A percentile compares a stretch with the other conserved stretches of the same genome.
Conservation (phyloP, 2,888 invertebrate genomes). For the Hypolimnas misippus region DNA sequence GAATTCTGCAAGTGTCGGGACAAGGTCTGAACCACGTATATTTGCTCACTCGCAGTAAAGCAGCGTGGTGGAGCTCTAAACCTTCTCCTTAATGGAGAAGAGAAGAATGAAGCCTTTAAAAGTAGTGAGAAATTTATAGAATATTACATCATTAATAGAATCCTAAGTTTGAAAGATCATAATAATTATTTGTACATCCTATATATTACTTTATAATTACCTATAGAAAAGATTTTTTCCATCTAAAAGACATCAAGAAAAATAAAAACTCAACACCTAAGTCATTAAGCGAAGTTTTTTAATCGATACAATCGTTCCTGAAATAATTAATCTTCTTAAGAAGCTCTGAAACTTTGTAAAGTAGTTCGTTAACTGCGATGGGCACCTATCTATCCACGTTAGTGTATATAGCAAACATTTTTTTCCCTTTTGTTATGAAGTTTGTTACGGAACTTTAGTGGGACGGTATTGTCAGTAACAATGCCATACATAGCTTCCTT, state of each 20-base stretch:
- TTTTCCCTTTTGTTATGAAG: constrained; percentile 20
- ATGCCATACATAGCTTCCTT: neutral
- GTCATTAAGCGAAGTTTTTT: constrained; percentile 46
- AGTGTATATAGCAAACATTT: constrained; percentile 10
- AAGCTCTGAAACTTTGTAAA: constrained; percentile 38
- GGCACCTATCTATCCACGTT: constrained; percentile 23
- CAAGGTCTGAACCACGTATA: no score
- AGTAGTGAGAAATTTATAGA: no score
- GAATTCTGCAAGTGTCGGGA: no score
- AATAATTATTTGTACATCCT: no score
- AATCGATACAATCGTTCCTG: constrained; percentile 43
- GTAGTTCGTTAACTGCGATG: constrained; percentile 36
- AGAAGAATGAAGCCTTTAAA: no score
- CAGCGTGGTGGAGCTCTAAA: no score
- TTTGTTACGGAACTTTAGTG: constrained; percentile 11
- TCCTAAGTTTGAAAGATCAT: no score
- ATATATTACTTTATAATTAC: no score
- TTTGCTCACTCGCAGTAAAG: no score
- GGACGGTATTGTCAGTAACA: neutral
- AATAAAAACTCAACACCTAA: constrained; percentile 28
- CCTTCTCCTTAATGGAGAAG: no score
- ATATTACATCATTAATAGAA: no score
- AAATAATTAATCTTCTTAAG: constrained; percentile 50
- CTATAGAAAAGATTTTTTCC: no score
- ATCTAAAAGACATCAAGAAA: neutral